These are phyloP conservation scores for Corynorhinus townsendii DNA, from an alignment of 2,113 vertebrate species.

Conservation along the genomic window DNA sequence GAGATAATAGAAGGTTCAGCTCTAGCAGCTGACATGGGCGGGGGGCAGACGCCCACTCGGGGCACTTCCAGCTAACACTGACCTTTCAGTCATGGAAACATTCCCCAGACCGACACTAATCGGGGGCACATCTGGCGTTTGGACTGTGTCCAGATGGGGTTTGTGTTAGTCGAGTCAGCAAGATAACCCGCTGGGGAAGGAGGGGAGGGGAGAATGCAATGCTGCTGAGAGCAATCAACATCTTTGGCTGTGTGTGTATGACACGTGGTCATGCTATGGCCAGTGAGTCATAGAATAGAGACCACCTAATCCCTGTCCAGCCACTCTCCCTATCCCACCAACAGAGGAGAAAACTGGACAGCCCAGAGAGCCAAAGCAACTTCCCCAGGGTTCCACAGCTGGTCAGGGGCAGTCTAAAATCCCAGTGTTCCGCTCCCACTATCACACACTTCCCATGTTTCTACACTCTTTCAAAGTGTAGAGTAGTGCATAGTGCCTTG, in stretches of 20 bases:
- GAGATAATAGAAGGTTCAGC: slow-evolving; percentile 38
- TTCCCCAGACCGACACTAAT: slow-evolving; percentile 72
- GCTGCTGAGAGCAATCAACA: slow-evolving; percentile 39
- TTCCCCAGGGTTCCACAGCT: background rate
- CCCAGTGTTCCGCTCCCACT: background rate
- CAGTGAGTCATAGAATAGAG: background rate
- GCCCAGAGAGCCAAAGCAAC: background rate
- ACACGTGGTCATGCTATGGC: background rate
- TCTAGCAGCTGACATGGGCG: slow-evolving; percentile 37
- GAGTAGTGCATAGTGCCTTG: background rate
- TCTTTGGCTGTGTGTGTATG: background rate
- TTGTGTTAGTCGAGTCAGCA: slow-evolving; percentile 65
- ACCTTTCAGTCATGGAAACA: slow-evolving; percentile 71
- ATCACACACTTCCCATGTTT: background rate
- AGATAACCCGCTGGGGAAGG: slow-evolving; percentile 55
- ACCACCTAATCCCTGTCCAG: background rate
- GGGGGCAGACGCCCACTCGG: slow-evolving; percentile 38
- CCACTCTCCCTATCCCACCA: background rate
- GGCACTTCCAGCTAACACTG: slow-evolving; percentile 65
- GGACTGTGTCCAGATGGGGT: slow-evolving; percentile 66
- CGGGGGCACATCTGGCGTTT: slow-evolving; percentile 71
- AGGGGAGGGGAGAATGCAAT: background rate
- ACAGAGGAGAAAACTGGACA: background rate
- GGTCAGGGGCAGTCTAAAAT: background rate
- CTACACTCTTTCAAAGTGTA: background rate